These are phyloP conservation scores for Eurypyga helias DNA, from an alignment of 2,113 vertebrate genomes.

Conservation along the genomic window DNA sequence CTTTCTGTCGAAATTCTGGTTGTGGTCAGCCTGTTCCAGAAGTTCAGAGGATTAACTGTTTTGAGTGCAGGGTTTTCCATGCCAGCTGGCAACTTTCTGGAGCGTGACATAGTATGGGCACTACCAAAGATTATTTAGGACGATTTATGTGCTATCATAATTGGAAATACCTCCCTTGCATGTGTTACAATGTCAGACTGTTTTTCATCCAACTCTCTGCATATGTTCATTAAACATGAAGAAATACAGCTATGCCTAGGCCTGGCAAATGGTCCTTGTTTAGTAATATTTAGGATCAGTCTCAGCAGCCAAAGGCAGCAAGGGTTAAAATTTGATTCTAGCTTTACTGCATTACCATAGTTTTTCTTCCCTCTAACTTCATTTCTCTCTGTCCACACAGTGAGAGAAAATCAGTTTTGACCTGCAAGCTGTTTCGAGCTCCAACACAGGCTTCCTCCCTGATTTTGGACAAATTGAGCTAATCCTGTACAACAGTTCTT, in stretches of 20 bases:
- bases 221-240: background rate
- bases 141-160: background rate
- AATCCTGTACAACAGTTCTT: background rate
- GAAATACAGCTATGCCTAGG: background rate
- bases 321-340: constrained; percentile 3
- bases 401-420: background rate
- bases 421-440: background rate
- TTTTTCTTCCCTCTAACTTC: background rate
- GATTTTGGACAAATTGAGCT: background rate
- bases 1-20: background rate
- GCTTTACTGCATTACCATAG: background rate
- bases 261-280: background rate
- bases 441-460: background rate
- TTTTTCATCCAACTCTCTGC: background rate
- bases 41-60: background rate
- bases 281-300: background rate
- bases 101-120: background rate
- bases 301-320: background rate
- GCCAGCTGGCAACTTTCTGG: background rate
- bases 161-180: background rate
- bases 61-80: background rate
- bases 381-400: background rate
- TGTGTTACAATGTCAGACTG: background rate
- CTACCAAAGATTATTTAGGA: background rate
- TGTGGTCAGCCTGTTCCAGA: background rate